phyloP scores from a whole-genome alignment of 2,113 vertebrate genomes.

The Ophiodon elongatus region DNA sequence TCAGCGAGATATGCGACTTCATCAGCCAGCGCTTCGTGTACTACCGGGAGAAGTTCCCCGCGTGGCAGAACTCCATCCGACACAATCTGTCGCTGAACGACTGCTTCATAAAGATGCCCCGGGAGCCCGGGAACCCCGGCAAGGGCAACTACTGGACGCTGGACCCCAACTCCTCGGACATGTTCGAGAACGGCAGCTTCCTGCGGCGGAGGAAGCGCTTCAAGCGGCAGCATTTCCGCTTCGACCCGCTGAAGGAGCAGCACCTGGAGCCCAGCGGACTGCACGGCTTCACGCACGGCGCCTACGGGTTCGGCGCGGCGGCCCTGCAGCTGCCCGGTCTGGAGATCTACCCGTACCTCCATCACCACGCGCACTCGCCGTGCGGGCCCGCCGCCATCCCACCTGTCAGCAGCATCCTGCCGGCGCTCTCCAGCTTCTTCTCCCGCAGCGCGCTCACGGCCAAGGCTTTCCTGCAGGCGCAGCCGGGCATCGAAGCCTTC shows the following conservation, averaged over 20 bases:
- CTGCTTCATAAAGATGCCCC: constrained; percentile 87
- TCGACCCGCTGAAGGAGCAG: constrained; percentile 81
- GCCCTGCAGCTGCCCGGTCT: constrained; percentile 81
- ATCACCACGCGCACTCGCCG: constrained; percentile 71
- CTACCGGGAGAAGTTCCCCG: constrained; percentile 88
- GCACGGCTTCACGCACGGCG: constrained; percentile 75
- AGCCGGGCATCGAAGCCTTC: constrained; percentile 76
- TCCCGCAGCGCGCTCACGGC: constrained; percentile 77
- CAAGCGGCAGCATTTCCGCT: constrained; percentile 85
- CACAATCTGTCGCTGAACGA: constrained; percentile 88
- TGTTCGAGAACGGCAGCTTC: constrained; percentile 89
- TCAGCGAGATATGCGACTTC: constrained; percentile 88
- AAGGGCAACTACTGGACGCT: constrained; percentile 90
- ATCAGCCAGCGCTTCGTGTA: constrained; percentile 86
- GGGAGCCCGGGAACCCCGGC: constrained; percentile 87
- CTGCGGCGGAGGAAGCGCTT: constrained; percentile 86
- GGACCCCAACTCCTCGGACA: constrained; percentile 87
- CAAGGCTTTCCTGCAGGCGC: constrained; percentile 81
- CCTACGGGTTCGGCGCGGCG: constrained; percentile 78
- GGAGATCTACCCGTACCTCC: constrained; percentile 82
- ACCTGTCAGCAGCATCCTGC: constrained; percentile 84
- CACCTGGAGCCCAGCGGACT: constrained; percentile 73
- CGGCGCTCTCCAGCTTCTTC: constrained; percentile 84
- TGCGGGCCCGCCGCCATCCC: constrained; percentile 73
- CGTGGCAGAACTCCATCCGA: constrained; percentile 88